Percentiles rank a stretch among this genome's conserved stretches.
phyloP scores from a whole-genome alignment of 53 echinoderm and acorn worm genomes.

The Patiria pectinifera region DNA sequence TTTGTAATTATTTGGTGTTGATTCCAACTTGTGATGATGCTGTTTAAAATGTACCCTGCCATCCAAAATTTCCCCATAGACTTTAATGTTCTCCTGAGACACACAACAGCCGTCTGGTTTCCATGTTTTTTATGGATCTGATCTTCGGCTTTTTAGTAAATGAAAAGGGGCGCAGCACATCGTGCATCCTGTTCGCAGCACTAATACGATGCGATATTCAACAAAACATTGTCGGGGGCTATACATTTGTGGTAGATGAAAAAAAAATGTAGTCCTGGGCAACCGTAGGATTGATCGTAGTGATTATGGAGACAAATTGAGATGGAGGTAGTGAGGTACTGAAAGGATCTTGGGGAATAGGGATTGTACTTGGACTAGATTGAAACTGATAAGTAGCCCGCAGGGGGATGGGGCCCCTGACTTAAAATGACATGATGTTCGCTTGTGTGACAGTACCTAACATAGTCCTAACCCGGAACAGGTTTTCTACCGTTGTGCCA shows the following conservation, averaged over 20 bases:
- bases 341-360: background rate
- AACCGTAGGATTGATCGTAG: background rate
- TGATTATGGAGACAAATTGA: slow-evolving; percentile 1
- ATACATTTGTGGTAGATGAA: background rate
- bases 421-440: too few relatives aligned
- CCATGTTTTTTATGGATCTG: background rate
- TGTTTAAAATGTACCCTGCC: too few relatives aligned
- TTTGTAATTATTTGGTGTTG: too few relatives aligned
- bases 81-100: background rate
- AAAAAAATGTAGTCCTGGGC: background rate
- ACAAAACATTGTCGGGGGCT: background rate
- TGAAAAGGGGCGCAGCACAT: background rate
- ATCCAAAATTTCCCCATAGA: too few relatives aligned
- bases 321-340: background rate
- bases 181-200: background rate
- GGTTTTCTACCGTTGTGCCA: too few relatives aligned
- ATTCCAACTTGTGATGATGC: too few relatives aligned
- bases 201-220: background rate
- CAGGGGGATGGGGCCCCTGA: too few relatives aligned
- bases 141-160: background rate
- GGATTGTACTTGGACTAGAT: background rate
- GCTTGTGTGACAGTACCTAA: too few relatives aligned
- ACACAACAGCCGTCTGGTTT: background rate
- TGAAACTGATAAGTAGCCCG: background rate
- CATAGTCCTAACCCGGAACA: too few relatives aligned